Evolutionary conservation across 2,113 vertebrate species (phyloP).

Genomic region (Laticauda colubrina): DNA sequence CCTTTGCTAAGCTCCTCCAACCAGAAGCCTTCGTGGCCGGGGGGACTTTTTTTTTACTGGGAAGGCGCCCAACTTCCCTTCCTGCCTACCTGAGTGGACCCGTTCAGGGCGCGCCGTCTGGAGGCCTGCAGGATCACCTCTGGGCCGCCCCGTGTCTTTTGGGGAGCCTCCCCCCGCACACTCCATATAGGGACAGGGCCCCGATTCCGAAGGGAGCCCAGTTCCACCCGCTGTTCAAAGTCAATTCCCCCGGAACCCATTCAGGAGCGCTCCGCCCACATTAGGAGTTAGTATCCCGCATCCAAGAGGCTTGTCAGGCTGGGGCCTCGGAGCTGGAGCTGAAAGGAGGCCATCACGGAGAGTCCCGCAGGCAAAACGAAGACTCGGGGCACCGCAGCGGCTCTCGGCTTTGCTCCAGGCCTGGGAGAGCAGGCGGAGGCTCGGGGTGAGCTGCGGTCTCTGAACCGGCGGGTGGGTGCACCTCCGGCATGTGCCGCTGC

Average conservation of each 20-base stretch:
- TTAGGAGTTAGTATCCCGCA: not conserved
- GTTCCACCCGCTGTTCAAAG: not conserved
- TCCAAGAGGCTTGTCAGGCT: not conserved
- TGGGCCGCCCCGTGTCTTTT: not conserved
- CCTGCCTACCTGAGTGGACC: not conserved
- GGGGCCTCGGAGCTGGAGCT: not conserved
- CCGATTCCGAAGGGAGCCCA: not conserved
- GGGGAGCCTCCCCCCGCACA: not conserved
- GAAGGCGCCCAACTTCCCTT: not conserved
- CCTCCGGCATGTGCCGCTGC: conserved; percentile 58
- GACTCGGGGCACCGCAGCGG: not conserved
- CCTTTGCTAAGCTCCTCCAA: not conserved
- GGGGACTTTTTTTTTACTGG: not conserved
- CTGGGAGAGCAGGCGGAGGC: conserved; percentile 19
- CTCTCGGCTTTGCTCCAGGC: not conserved
- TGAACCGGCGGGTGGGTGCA: not conserved
- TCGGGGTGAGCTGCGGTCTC: conserved; percentile 44
- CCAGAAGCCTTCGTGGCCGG: not conserved
- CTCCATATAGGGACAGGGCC: not conserved
- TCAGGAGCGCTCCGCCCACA: not conserved
- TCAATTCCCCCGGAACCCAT: not conserved
- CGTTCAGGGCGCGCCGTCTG: not conserved
- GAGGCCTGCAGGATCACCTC: not conserved
- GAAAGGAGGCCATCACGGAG: conserved; percentile 6
- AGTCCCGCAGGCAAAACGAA: conserved; percentile 3